Base-by-base conservation (phyloP, 2,797 vertebrate genomes). In the Garrulus glandarius region DNA sequence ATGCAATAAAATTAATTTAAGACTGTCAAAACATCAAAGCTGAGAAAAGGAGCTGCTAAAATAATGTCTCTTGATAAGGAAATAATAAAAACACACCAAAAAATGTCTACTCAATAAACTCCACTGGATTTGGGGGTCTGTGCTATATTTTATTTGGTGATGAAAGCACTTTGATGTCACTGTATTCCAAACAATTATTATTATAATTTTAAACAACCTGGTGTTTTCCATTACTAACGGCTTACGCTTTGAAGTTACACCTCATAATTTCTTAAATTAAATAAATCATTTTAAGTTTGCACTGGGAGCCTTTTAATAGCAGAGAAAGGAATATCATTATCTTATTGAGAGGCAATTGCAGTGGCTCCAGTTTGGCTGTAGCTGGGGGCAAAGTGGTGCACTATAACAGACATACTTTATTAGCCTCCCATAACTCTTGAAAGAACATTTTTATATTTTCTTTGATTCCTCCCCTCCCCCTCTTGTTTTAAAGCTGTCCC, bases 241-340 rank as follows among this genome's bases (percentile, higher is more conserved):
- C 98, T 97, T 97, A 84, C 91, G 98, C 98, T 98, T 98, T 98
- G 98, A 98, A 98, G 98, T 98, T 98, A 98, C 98, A 98, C 98
- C 98, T 98, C 98, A 98, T 98, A 98, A 98, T 98, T 98, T 98
- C 98, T 98, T 98, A 98, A 98, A 98, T 98, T 98, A 98, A 98
- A 98, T 98, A 98, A 98, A 98, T 98, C 98, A 98, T 98, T 98
- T 98, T 98, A 98, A 98, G 97, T 98, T 98, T 98, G 98, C 98
- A 98, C 98, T 98, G 98, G 98, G 98, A 98, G 98, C 98, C 98
- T 98, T 98, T 98, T 98, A 98, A 98, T 98, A 98, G 98, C 98
- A 98, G 98, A 98, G 98, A 98, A 98, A 98, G 98, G 98, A 98
- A 98, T 98, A 98, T 98, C 98, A 98, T 98, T 98, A 98, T 98